Evolutionary conservation across 2,888 invertebrate species (phyloP), one percentile per base, ranked within the genome.

Genomic region (Antheraea yamamai): DNA sequence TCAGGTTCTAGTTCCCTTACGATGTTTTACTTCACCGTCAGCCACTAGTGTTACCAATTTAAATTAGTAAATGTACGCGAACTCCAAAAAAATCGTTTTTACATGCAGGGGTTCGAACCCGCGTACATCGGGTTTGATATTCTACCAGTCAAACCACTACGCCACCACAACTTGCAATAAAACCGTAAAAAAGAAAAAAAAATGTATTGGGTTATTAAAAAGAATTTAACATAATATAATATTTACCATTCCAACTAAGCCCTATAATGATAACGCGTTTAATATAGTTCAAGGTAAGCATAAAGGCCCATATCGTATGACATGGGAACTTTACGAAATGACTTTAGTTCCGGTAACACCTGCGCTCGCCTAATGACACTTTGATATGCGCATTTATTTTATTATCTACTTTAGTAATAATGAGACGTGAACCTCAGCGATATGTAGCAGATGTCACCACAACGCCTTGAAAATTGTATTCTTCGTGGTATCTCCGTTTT

Each of bases 341-440:
- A 85, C 85, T 87, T 84, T 82, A 84, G 84, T 86, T 85, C 77
- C 76, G 79, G 78, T 77, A 82, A 82, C 83, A 85, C 82, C 83
- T 83, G 84, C 75, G 79, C 72, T 73, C 70, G 66, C 78, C 78
- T 82, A 82, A 85, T 79, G 81, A 78, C 77, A 75, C 78, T 79
- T 81, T 80, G 76, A 79, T 77, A 68, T 74, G 74, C 76, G 47
- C 61, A n/a, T 73, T 73, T 73, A 73, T 73, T 73, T 52, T 73
- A 55, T 55, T 51, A 73, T 73, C 30, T 55, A 73, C 55, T 52
- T 55, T 66, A 8, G 68, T 18, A 35, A 68, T 68, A 70, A 39
- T 70, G 39, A 20, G 20, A 10, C 70, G n/a, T 70, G 70, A 35
- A 26, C 39, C 39, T 26, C 30, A 66, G 12, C 26, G 26, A 20